These are phyloP conservation scores for Pelagia noctiluca DNA, from an alignment of 30 jellyfish, hydroid and myxozoan genomes.

Conservation along the genomic window DNA sequence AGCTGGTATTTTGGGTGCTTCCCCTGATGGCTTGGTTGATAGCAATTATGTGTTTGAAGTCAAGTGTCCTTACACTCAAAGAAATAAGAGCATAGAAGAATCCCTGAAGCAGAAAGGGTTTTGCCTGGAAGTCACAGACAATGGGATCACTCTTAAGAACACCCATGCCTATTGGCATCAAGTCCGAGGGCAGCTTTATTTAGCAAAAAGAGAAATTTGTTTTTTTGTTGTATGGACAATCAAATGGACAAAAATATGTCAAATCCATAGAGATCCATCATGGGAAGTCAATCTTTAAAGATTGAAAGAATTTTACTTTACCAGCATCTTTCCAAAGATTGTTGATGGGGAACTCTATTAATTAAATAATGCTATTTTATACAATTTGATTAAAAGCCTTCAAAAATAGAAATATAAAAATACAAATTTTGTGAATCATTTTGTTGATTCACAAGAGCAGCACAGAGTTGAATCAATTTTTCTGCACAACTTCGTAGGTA, in stretches of 20 bases:
- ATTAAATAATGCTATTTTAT: no score
- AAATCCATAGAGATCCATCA: no score
- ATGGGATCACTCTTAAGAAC: neutral
- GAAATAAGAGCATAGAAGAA: slow-evolving; percentile 29
- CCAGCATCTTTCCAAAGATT: no score
- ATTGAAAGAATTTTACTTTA: no score
- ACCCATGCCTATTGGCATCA: slow-evolving; percentile 14
- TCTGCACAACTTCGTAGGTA: slow-evolving; percentile 16
- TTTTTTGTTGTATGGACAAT: neutral
- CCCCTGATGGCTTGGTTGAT: slow-evolving; percentile 42
- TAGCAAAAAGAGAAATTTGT: neutral
- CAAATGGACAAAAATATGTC: no score
- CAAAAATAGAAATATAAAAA: neutral
- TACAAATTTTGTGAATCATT: neutral
- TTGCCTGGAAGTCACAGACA: slow-evolving; percentile 9
- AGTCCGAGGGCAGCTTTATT: neutral
- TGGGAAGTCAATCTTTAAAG: no score
- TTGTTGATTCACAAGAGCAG: slow-evolving; percentile 31
- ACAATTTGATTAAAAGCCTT: neutral
- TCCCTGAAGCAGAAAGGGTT: slow-evolving; percentile 6
- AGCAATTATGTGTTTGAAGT: slow-evolving; percentile 32
- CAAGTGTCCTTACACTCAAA: slow-evolving; percentile 42
- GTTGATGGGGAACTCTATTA: no score
- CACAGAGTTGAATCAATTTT: slow-evolving; percentile 29
- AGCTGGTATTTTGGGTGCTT: slow-evolving; percentile 29